Conservation (phyloP, 2,888 invertebrate genomes). For the Tipula confusa region DNA sequence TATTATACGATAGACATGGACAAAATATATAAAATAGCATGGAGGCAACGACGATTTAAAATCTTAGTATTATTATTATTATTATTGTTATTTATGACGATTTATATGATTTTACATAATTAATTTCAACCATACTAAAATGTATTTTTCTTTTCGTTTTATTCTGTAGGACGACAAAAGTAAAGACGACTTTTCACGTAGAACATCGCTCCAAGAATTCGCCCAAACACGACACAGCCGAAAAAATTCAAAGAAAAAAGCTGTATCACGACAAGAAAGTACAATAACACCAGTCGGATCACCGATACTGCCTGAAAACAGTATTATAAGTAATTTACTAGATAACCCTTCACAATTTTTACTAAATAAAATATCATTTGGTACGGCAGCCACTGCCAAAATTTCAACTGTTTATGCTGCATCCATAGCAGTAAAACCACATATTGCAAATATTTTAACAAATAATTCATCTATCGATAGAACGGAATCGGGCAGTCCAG, state of each 20-base stretch:
- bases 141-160: neutral
- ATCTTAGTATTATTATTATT: no score
- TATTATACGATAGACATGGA: no score
- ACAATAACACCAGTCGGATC: neutral
- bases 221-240: constrained; percentile 37
- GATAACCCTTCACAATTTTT: neutral
- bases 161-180: neutral
- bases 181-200: constrained; percentile 37
- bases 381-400: neutral
- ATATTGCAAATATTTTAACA: neutral
- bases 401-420: neutral
- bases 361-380: neutral
- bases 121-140: no score
- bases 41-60: no score
- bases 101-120: no score
- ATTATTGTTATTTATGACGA: no score
- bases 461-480: neutral
- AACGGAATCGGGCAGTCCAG: constrained; percentile 35
- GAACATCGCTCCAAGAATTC: constrained; percentile 48
- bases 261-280: neutral
- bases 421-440: neutral
- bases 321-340: neutral
- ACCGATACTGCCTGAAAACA: neutral
- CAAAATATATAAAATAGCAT: no score
- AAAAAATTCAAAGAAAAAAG: neutral